phyloP scores from a whole-genome alignment of 1,140 invertebrate genomes.

The Ephestia elutella region DNA sequence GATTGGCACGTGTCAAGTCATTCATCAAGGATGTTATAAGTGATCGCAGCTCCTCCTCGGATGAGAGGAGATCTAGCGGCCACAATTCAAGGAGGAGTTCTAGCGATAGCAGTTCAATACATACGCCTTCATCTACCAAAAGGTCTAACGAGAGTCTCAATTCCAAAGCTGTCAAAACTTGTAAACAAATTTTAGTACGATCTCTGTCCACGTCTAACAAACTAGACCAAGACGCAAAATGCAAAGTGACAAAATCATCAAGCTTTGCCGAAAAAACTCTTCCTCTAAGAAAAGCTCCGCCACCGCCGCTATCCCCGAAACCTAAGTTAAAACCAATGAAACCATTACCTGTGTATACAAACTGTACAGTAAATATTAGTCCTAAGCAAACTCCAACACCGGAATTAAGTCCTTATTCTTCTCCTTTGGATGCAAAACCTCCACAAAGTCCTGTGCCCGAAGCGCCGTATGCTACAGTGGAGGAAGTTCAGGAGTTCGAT shows the following conservation, averaged over 20 bases:
- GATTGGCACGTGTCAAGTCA: slow-evolving; percentile 66
- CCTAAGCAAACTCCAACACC: slow-evolving; percentile 51
- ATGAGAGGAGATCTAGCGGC: slow-evolving; percentile 66
- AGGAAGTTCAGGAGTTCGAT: slow-evolving; percentile 56
- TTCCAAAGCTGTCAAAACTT: slow-evolving; percentile 67
- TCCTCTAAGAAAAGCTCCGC: slow-evolving; percentile 69
- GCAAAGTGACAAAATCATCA: slow-evolving; percentile 67
- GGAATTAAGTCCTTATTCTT: slow-evolving; percentile 63
- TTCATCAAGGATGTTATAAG: slow-evolving; percentile 74
- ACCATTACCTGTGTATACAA: slow-evolving; percentile 51
- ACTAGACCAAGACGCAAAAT: slow-evolving; percentile 63
- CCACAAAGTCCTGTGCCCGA: slow-evolving; percentile 36
- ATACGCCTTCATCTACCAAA: slow-evolving; percentile 48
- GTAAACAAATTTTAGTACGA: slow-evolving; percentile 70
- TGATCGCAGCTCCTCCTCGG: slow-evolving; percentile 67
- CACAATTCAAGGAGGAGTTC: slow-evolving; percentile 64
- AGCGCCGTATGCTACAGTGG: slow-evolving; percentile 60
- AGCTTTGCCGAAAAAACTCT: slow-evolving; percentile 71
- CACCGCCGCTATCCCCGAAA: slow-evolving; percentile 71
- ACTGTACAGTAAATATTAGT: slow-evolving; percentile 36
- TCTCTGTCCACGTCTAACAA: slow-evolving; percentile 68
- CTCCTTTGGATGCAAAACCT: slow-evolving; percentile 58
- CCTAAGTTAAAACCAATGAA: slow-evolving; percentile 70
- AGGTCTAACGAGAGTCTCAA: slow-evolving; percentile 65
- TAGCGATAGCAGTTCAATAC: slow-evolving; percentile 60